Evolutionary conservation across 2,113 vertebrate genomes (phyloP), one percentile per base, ranked within the genome.

Genomic region (Pipra filicauda): DNA sequence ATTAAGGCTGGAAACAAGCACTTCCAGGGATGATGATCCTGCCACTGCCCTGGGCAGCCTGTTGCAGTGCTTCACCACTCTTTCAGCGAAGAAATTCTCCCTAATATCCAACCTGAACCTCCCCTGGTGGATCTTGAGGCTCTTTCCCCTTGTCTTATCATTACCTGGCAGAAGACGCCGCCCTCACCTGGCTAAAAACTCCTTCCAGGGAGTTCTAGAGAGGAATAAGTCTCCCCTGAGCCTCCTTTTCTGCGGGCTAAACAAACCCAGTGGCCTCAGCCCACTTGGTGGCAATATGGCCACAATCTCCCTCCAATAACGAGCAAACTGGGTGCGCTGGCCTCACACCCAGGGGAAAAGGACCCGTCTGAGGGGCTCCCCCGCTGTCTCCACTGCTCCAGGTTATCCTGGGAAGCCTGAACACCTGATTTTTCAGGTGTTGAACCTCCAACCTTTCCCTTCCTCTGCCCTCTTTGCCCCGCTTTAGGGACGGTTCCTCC

Each of bases 351-450:
- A 11, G 37, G 27, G 30, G 59, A 57, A 72, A 67, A 27, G 41
- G 55, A 51, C 6, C n/a, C 22, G 3, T 13, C 67, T 43, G 27
- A 57, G 66, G 28, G 6, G 18, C 13, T 66, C 6, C 18, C 37
- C 24, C 18, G 4, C 27, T 28, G 2, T 15, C 24, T 62, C 55
- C 35, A 16, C 24, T 5, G 24, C 73, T 41, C 74, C 43, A 8
- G 61, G 41, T 67, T n/a, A 17, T 48, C 41, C 70, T 22, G 52
- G 37, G 24, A 59, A 49, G 16, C 22, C 33, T 37, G 43, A 41
- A 23, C 2, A n/a, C 5, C 11, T 17, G 0, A 4, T 70, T 48
- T 44, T 33, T 65, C n/a, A 62, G 39, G 0, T 4, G 5, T 8
- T 54, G 39, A 35, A 33, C 49, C 9, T 3, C 2, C 48, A 54